Base-by-base conservation (phyloP, 2,113 vertebrate species). In the Datnioides undecimradiatus region DNA sequence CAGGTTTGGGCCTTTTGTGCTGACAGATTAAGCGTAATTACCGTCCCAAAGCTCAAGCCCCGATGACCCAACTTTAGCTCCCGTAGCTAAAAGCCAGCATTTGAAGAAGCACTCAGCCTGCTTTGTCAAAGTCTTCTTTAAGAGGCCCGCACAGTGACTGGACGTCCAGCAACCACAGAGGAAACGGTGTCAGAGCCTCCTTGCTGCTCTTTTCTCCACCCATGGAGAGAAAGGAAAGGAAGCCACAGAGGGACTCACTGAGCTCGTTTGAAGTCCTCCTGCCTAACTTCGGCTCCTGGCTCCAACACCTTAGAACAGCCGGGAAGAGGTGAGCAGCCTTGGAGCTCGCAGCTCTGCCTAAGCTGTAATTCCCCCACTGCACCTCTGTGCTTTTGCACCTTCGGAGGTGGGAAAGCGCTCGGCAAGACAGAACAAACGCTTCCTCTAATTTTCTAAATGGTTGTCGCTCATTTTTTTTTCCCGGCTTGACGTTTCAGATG, bases 231-330 rank as follows among this genome's bases (percentile, higher is more conserved):
- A 66, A 58, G 40, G 54, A 84, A 81, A 75, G 52, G 74, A 70
- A 74, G 34, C 43, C 40, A 73, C 43, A 73, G 29, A 49, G 17
- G 49, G 73, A 36, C 65, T 77, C n/a, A 9, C 17, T 57, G 65
- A 78, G 76, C 41, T 86, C 1, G 54, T 92, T 90, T 88, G 80
- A 90, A 90, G 89, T 87, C 79, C 68, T 80, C 46, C 52, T 71
- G 52, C 65, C 76, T 49, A 55, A 80, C 59, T 73, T 88, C 72
- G 46, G 54, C 67, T 79, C 43, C 29, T 41, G 71, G 43, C 46
- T 62, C 49, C 65, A 76, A 83, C 82, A 75, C 79, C 55, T 59
- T 16, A 74, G 77, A 85, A 87, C 76, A 85, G 72, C 59, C 45
- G 48, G 54, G 76, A 66, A 81, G 76, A 64, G 57, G 79, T 62